Evolutionary conservation across 2,888 invertebrate genomes (phyloP), one percentile per base, ranked within the genome.

Genomic region (Ptychoptera albimana): DNA sequence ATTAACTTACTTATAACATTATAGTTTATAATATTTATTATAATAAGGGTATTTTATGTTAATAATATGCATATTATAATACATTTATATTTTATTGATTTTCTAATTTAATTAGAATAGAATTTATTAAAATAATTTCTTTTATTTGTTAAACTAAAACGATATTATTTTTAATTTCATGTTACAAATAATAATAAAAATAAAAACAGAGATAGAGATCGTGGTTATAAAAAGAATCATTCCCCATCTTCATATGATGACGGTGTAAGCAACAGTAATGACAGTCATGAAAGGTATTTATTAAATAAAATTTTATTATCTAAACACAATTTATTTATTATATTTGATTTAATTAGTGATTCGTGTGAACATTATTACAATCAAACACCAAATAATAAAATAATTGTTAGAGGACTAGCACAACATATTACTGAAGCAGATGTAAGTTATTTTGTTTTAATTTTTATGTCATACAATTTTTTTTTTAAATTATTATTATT

Each of bases 391-490:
- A 74, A 75, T 55, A 79, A 79, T 60, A 83, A 82, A 45, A 78
- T 83, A 45, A 81, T 83, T 69, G 78, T 83, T 50, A 69, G 81
- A 52, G 82, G 82, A 45, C 65, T 84, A 45, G 78, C 80, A 16
- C 75, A 78, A 53, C 81, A 82, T 59, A 77, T 82, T 48, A 79
- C 81, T 11, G 82, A 83, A 63, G 78, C 78, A 60, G 82, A 83
- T 67, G 80, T 81, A 70, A 68, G 75, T 68, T 56, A 49, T n/a
- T n/a, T n/a, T n/a, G n/a, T n/a, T n/a, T n/a, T n/a, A n/a, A n/a
- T n/a, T n/a, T n/a, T n/a, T n/a, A 53, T n/a, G n/a, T n/a, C n/a
- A n/a, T n/a, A n/a, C n/a, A n/a, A n/a, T n/a, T n/a, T n/a, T n/a
- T n/a, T n/a, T 52, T 35, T 47, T 41, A 42, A 34, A 13, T 39